Percentiles rank a stretch among this genome's conserved stretches.
Evolutionary conservation across 1,140 invertebrate genomes (phyloP).

Genomic region (Ceratosolen fusciceps): DNA sequence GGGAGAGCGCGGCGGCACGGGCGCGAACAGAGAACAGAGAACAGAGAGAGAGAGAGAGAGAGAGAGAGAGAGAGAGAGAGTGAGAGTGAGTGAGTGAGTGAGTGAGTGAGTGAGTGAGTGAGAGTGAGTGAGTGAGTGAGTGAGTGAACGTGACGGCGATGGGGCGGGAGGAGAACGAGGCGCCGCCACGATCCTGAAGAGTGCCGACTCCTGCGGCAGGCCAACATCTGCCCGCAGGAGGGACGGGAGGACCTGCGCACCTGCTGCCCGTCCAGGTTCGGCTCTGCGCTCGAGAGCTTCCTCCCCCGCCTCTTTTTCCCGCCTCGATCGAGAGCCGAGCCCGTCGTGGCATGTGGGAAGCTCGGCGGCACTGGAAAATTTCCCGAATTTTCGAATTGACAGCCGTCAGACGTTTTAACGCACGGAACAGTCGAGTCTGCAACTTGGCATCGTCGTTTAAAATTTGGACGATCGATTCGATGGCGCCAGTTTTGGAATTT

Average conservation of each 20-base stretch:
- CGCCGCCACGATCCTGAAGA: not conserved
- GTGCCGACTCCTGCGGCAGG: not conserved
- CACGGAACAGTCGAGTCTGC: too few species aligned
- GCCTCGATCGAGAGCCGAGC: too few species aligned
- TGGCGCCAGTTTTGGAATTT: too few species aligned
- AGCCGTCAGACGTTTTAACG: too few species aligned
- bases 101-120: not conserved
- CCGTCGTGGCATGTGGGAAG: too few species aligned
- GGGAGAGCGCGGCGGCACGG: conserved; percentile 11
- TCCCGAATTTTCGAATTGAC: too few species aligned
- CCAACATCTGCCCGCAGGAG: not conserved
- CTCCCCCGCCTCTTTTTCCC: too few species aligned
- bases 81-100: not conserved
- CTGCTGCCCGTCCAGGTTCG: too few species aligned
- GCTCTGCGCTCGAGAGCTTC: too few species aligned
- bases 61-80: not conserved
- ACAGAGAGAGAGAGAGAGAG: not conserved
- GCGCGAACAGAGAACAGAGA: not conserved
- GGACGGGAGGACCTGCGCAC: not conserved
- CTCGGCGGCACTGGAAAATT: too few species aligned
- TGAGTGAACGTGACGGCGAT: not conserved
- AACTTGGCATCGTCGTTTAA: too few species aligned
- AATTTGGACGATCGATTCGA: too few species aligned
- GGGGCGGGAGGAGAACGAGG: not conserved
- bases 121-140: not conserved